Evolutionary conservation across 1,140 invertebrate genomes (phyloP), one percentile per base, ranked within the genome.

Genomic region (Calephelis virginiensis): DNA sequence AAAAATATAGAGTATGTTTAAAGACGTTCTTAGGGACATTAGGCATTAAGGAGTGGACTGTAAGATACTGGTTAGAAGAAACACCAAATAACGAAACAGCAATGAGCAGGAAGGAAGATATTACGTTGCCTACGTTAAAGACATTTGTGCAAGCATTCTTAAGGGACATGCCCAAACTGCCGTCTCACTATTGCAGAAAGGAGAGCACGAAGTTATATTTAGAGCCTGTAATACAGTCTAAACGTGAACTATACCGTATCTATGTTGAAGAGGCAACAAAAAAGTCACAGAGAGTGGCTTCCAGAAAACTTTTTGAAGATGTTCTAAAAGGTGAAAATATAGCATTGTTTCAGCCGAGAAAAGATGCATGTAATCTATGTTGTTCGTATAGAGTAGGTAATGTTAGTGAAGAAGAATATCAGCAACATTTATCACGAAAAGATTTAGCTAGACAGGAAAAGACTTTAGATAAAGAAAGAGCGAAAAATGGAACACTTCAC

Each of bases 141-240:
- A 7, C 6, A 9, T 43, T 43, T 8, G 40, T 43, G 8, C 40
- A 6, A 43, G 8, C 8, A 7, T 43, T 43, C 7, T 43, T 43
- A 43, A 43, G 7, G 8, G 40, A 7, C 40, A 43, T 78, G 40
- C 74, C 74, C 49, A 81, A 78, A 66, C 28, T 81, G 17, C 73
- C 75, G 37, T 80, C 79, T n/a, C 77, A 80, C 66, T 81, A 81
- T 61, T 79, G 79, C 45, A 43, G 71, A 40, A 63, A 70, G 60
- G 66, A 67, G 47, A 68, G 68, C 40, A 64, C 63, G 17, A 76
- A 78, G 71, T 64, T 73, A 65, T 76, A 76, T 74, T 40, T 76
- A 61, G 73, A 81, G 64, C 75, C 73, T 12, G 63, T 66, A 12
- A 76, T 71, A 63, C 64, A 74, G 61, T 71, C 62, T 37, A 77